Conservation (phyloP, 2,888 invertebrate genomes). For the Lathronympha strigana region DNA sequence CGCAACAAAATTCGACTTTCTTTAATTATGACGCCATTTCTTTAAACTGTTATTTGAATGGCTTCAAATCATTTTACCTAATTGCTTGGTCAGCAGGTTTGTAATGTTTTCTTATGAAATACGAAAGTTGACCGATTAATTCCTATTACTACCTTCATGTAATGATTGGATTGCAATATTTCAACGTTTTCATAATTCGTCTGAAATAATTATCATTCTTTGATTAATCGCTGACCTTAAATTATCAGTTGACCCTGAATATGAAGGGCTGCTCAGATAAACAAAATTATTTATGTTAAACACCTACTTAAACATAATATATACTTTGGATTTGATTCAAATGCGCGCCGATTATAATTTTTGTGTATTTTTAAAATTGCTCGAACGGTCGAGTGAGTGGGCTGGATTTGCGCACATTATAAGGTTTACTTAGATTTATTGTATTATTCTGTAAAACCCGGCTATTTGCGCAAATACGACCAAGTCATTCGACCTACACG, state of each 20-base stretch:
- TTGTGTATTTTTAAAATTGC: no score
- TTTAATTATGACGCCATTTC: conserved; percentile 10
- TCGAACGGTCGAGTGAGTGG: no score
- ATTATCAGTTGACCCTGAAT: conserved; percentile 25
- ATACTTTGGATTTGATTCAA: no score
- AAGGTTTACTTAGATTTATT: background rate
- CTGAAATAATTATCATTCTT: conserved; percentile 11
- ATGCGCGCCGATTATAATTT: no score
- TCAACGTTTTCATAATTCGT: conserved; percentile 16
- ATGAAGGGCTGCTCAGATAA: conserved; percentile 23
- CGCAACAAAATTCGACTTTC: conserved; percentile 14
- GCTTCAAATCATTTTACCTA: conserved; percentile 32
- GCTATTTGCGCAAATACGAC: background rate
- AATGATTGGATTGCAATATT: background rate
- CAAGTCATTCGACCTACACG: background rate
- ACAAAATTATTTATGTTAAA: background rate
- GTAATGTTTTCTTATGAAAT: conserved; percentile 31
- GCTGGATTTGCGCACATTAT: background rate
- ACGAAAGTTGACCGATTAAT: conserved; percentile 23
- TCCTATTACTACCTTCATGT: conserved; percentile 11
- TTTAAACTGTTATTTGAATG: conserved; percentile 37
- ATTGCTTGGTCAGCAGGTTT: conserved; percentile 17
- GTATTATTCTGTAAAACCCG: background rate
- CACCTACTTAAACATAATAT: no score
- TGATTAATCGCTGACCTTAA: conserved; percentile 15